A percentile compares a stretch with the other conserved stretches of the same genome.
phyloP scores from a whole-genome alignment of 2,888 invertebrate species.

The Caenorhabditis sp. region DNA sequence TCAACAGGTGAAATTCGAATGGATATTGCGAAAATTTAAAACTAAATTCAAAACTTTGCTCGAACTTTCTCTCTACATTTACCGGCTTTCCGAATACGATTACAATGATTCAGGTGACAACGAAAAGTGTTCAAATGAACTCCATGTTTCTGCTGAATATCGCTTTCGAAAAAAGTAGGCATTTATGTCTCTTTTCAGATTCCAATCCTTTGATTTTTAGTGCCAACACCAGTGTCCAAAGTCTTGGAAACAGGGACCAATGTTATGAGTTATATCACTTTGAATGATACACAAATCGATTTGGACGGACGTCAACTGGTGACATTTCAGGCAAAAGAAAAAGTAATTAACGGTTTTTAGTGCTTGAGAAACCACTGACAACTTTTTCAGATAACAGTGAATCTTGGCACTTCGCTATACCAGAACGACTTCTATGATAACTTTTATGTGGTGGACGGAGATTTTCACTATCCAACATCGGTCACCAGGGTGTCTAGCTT shows the following conservation, averaged over 20 bases:
- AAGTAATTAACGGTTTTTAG: background rate
- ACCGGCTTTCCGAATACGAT: background rate
- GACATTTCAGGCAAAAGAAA: background rate
- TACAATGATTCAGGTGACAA: constrained; percentile 4
- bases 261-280: background rate
- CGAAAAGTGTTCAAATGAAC: constrained; percentile 13
- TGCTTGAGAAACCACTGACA: too few relatives aligned
- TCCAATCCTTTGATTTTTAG: background rate
- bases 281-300: constrained; percentile 7
- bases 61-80: background rate
- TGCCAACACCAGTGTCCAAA: background rate
- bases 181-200: background rate
- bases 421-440: background rate
- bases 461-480: constrained; percentile 1
- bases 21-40: background rate
- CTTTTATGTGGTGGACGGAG: constrained; percentile 1
- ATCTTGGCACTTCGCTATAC: background rate
- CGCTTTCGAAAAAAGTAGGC: background rate
- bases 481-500: background rate
- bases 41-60: background rate
- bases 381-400: background rate
- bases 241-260: background rate
- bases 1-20: background rate
- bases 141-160: constrained; percentile 9
- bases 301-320: constrained; percentile 1